Base-by-base conservation (phyloP, 1,140 invertebrate species). In the Oppia nitens region DNA sequence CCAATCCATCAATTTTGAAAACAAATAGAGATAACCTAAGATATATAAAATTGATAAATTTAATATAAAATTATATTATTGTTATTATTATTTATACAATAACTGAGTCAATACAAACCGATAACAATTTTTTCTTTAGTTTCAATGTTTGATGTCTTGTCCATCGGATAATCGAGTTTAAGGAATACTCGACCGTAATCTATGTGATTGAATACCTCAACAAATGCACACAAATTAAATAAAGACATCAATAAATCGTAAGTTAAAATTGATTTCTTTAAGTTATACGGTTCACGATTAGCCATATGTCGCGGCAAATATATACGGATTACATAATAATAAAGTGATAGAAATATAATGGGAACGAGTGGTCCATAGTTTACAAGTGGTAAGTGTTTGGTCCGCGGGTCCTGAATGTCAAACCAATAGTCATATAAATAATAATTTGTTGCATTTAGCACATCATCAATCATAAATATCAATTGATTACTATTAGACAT, bases 1-100 rank as follows among this genome's bases (percentile, higher is more conserved):
- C 20, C 23, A 54, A n/a, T 55, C 53, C 12, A 55, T 40, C 9
- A 55, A 55, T 54, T 47, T 47, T 14, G 45, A 14, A 14, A 47
- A 14, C 45, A 14, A 47, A n/a, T 47, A 47, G n/a, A n/a, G n/a
- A n/a, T n/a, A n/a, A n/a, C n/a, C n/a, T n/a, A n/a, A n/a, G n/a
- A n/a, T n/a, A n/a, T n/a, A n/a, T n/a, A n/a, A n/a, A n/a, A n/a
- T n/a, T n/a, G n/a, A n/a, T n/a, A n/a, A n/a, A n/a, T n/a, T n/a
- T n/a, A n/a, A n/a, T n/a, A n/a, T n/a, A n/a, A n/a, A n/a, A n/a
- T n/a, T n/a, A n/a, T n/a, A n/a, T n/a, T n/a, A n/a, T n/a, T n/a
- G n/a, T n/a, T n/a, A n/a, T n/a, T n/a, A n/a, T n/a, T n/a, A n/a
- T n/a, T n/a, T n/a, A n/a, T n/a, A n/a, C n/a, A n/a, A n/a, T n/a